phyloP scores from a whole-genome alignment of 2,113 vertebrate genomes.

The Engraulis encrasicolus region DNA sequence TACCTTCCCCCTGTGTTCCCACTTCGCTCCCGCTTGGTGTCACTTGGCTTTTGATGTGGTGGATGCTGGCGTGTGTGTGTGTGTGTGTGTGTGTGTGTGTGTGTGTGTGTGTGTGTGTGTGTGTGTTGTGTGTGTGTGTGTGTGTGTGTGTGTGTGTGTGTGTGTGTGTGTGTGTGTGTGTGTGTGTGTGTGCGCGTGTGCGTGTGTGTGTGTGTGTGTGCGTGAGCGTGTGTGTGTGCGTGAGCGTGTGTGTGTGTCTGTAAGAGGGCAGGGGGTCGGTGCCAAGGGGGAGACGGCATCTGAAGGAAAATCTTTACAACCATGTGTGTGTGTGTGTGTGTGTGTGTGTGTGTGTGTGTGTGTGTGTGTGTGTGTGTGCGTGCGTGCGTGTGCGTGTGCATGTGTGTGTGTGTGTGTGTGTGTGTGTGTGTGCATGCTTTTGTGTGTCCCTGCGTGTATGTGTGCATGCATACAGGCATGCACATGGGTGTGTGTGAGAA shows the following conservation, averaged over 20 bases:
- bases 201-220: conserved; percentile 42
- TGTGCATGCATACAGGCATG: conserved; percentile 33
- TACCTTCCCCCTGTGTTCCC: conserved; percentile 67
- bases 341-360: conserved; percentile 49
- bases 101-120: conserved; percentile 49
- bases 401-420: conserved; percentile 10
- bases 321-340: conserved; percentile 50
- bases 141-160: conserved; percentile 36
- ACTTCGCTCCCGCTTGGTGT: conserved; percentile 73
- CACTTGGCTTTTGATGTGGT: conserved; percentile 77
- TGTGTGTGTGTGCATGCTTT: conserved; percentile 44
- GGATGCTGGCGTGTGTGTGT: conserved; percentile 66
- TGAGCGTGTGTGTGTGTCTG: conserved; percentile 43
- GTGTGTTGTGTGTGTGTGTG: neutral
- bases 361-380: conserved; percentile 37
- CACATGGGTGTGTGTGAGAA: conserved; percentile 34
- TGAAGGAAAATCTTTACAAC: conserved; percentile 78
- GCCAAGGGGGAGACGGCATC: conserved; percentile 69
- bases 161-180: conserved; percentile 43
- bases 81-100: conserved; percentile 32
- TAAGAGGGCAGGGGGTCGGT: conserved; percentile 51
- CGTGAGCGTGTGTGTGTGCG: conserved; percentile 34
- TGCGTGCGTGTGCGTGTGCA: neutral
- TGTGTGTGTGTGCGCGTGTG: conserved; percentile 2
- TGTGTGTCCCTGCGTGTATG: neutral